phyloP scores from a whole-genome alignment of 2,888 invertebrate species.

The Scaptomyza parva region DNA sequence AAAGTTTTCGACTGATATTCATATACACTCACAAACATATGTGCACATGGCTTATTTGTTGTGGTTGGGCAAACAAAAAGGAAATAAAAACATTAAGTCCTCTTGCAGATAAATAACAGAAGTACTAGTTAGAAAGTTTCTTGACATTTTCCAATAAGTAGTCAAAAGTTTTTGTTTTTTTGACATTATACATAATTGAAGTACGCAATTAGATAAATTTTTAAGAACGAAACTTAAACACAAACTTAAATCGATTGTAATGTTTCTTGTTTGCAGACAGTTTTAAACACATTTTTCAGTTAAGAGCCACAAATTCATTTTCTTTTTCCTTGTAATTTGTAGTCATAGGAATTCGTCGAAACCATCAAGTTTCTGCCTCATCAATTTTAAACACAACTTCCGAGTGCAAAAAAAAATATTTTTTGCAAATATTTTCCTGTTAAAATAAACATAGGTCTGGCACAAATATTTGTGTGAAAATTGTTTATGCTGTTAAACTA shows the following conservation, averaged over 20 bases:
- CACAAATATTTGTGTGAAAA: constrained; percentile 14
- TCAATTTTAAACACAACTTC: background rate
- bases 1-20: constrained; percentile 10
- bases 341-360: constrained; percentile 7
- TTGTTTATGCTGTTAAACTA: background rate
- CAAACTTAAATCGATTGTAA: no score
- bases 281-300: background rate
- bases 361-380: background rate
- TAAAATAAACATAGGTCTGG: constrained; percentile 1
- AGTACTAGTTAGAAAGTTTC: constrained; percentile 1
- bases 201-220: background rate
- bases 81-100: background rate
- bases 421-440: background rate
- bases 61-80: background rate
- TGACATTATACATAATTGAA: constrained; percentile 20
- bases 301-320: background rate
- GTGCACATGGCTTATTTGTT: constrained; percentile 1
- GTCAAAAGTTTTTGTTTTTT: constrained; percentile 1
- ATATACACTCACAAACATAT: constrained; percentile 2
- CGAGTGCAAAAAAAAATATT: background rate
- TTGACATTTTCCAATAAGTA: no score
- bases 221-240: background rate
- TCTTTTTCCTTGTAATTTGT: background rate
- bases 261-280: no score
- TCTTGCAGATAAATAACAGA: constrained; percentile 31